These are phyloP conservation scores for Eutolmus rufibarbis DNA, from an alignment of 2,888 invertebrate species.

Conservation along the genomic window DNA sequence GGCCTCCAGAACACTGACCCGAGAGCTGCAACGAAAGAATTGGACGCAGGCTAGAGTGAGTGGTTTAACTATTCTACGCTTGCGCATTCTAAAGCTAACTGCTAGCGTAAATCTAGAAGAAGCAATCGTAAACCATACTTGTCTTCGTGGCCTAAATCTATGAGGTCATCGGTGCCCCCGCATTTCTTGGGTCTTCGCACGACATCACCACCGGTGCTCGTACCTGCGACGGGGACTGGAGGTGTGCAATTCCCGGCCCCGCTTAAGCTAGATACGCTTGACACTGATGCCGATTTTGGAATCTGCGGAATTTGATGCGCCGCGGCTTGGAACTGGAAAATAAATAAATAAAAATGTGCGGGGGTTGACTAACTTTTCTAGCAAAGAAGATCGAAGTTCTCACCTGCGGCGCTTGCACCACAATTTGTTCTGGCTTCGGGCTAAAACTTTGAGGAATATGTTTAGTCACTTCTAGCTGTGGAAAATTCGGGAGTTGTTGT, in stretches of 20 bases:
- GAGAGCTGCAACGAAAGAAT: slow-evolving; percentile 54
- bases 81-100: background rate
- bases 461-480: slow-evolving; percentile 21
- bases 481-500: slow-evolving; percentile 10
- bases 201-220: background rate
- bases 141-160: slow-evolving; percentile 59
- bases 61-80: background rate
- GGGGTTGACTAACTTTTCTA: background rate
- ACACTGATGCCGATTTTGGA: slow-evolving; percentile 50
- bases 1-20: slow-evolving; percentile 75
- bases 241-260: background rate
- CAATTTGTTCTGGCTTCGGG: slow-evolving; percentile 48
- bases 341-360: background rate
- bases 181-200: slow-evolving; percentile 42
- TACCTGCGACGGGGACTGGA: background rate
- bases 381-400: background rate
- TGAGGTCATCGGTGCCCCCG: slow-evolving; percentile 56
- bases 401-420: slow-evolving; percentile 28
- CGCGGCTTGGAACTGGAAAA: background rate
- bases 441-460: background rate
- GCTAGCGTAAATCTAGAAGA: background rate
- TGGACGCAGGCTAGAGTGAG: slow-evolving; percentile 18
- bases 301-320: slow-evolving; percentile 41
- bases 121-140: slow-evolving; percentile 54
- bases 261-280: slow-evolving; percentile 46